Evolutionary conservation across 2,888 invertebrate genomes (phyloP), one percentile per base, ranked within the genome.

Genomic region (Tachina grossa): DNA sequence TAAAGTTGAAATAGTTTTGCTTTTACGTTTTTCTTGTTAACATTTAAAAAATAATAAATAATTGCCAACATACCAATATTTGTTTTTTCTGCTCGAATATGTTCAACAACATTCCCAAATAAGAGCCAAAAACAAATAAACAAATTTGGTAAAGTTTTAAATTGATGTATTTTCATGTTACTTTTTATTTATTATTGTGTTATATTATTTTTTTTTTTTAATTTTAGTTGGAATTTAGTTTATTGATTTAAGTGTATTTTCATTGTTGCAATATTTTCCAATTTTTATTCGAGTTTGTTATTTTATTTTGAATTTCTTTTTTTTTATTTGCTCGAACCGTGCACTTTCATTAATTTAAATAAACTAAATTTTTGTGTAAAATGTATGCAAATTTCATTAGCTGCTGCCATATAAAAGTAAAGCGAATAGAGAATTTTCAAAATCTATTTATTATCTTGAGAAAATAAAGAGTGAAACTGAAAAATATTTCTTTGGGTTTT

Each of bases 31-130:
- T 43, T 53, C n/a, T 55, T 59, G 11, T 51, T 31, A 11, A 45
- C 31, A 16, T 45, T n/a, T n/a, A 49, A 57, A 49, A 57, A 59
- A 59, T 6, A 14, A 39, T 41, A 59, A 72, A 11, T 53, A 53
- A 65, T 59, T 66, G 39, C n/a, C 53, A 76, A 84, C 88, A 81
- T 78, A 88, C 88, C 88, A 59, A 88, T 81, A 86, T 88, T 88
- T 77, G 84, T 87, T 78, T 57, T 79, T 61, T 88, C 77, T n/a
- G 87, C 80, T 43, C 66, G 72, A 68, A 80, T 87, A 14, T 75
- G 65, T 55, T 51, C 14, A 66, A 86, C 57, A 22, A 43, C 65
- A 49, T 57, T 69, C 77, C 71, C 65, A 77, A 80, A 71, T 75
- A 85, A 49, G 13, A 85, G 10, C 55, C 51, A 72, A 11, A 80